These are phyloP conservation scores for Neopipo cinnamomea DNA, from an alignment of 2,113 vertebrate genomes.

Conservation along the genomic window DNA sequence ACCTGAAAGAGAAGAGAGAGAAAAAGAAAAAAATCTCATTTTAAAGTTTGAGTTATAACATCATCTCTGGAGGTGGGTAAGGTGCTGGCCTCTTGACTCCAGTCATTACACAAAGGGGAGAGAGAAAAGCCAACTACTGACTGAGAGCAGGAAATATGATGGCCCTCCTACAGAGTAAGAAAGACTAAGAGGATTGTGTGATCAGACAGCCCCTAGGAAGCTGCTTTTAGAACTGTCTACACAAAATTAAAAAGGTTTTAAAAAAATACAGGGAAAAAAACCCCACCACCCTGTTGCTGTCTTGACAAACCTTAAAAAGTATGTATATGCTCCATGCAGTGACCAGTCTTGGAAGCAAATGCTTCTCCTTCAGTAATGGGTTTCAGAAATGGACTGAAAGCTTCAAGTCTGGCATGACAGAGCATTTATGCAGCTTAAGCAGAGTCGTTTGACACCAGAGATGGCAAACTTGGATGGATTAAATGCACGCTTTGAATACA, in stretches of 20 bases:
- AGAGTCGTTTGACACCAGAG: neutral
- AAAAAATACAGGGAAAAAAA: fast-evolving
- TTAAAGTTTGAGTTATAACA: neutral
- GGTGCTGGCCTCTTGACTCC: conserved; percentile 19
- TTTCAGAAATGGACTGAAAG: conserved; percentile 28
- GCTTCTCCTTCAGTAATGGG: conserved; percentile 18
- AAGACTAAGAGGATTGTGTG: conserved; percentile 7
- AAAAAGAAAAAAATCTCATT: neutral
- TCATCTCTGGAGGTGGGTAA: neutral
- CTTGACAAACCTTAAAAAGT: conserved; percentile 42
- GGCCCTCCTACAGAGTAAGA: conserved; percentile 14
- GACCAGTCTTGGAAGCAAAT: conserved; percentile 17
- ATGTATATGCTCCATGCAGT: neutral
- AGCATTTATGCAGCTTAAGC: conserved; percentile 47
- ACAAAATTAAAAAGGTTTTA: conserved; percentile 10
- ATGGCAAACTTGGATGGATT: conserved; percentile 26
- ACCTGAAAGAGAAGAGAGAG: neutral
- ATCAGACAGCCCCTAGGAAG: conserved; percentile 9
- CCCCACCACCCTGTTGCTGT: neutral
- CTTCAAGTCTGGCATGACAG: conserved; percentile 32
- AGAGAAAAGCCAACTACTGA: conserved; percentile 9
- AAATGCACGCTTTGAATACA: conserved; percentile 39
- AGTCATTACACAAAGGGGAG: conserved; percentile 20
- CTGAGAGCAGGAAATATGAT: conserved; percentile 34
- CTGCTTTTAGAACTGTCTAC: conserved; percentile 53